These are phyloP conservation scores for Micromesistius poutassou DNA, from an alignment of 2,797 vertebrate species.

Conservation along the genomic window DNA sequence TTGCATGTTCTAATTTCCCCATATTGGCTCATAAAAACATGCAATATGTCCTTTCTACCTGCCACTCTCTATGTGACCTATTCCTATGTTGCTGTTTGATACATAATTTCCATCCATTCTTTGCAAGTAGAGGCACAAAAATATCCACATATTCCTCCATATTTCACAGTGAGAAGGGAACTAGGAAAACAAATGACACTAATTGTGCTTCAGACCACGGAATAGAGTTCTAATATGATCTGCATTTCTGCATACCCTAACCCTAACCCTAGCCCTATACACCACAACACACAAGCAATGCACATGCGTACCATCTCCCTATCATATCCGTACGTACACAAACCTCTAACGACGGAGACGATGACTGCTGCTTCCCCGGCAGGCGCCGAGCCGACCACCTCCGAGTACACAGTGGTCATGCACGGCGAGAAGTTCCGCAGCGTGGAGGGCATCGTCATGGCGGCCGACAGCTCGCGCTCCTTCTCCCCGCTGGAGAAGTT, in stretches of 20 bases:
- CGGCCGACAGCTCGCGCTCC: conserved; percentile 89
- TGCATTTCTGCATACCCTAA: too few species aligned
- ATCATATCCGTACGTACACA: too few species aligned
- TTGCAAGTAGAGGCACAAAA: too few species aligned
- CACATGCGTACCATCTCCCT: not conserved
- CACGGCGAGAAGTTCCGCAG: conserved; percentile 90
- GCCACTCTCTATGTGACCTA: too few species aligned
- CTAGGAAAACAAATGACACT: not conserved
- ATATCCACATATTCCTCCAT: too few species aligned
- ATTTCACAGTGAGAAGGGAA: not conserved
- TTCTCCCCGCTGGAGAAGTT: conserved; percentile 96
- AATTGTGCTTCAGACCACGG: not conserved
- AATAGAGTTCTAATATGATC: not conserved
- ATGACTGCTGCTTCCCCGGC: conserved; percentile 10
- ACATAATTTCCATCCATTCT: too few species aligned
- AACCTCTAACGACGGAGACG: not conserved
- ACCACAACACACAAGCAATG: not conserved
- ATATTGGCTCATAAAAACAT: too few species aligned
- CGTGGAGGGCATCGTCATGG: conserved; percentile 96
- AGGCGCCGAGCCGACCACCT: conserved; percentile 98
- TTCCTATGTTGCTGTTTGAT: too few species aligned
- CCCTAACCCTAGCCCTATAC: too few species aligned
- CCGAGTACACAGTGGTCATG: conserved; percentile 96
- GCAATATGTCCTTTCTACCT: too few species aligned
- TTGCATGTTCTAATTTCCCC: not conserved